These are phyloP conservation scores for Rhynchopsitta pachyrhyncha DNA, from an alignment of 2,113 vertebrate species.

Conservation along the genomic window DNA sequence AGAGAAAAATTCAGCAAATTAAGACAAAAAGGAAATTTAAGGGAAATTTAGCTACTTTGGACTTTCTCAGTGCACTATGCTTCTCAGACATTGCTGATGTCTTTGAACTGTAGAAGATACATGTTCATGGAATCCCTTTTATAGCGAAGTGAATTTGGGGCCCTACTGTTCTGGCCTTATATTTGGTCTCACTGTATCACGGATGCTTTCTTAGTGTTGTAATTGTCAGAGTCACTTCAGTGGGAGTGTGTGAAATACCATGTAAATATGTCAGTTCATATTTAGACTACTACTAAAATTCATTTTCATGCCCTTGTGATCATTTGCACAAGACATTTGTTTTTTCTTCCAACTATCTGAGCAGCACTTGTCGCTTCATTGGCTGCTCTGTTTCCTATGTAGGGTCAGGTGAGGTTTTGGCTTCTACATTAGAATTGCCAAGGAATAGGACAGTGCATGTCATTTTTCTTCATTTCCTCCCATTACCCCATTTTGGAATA, in stretches of 20 bases:
- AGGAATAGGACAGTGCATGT: not conserved
- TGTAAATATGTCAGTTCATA: not conserved
- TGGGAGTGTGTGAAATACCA: not conserved
- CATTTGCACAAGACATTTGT: not conserved
- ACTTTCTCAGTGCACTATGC: not conserved
- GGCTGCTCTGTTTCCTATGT: not conserved
- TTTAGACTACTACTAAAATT: slow-evolving; percentile 8
- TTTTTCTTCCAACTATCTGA: not conserved
- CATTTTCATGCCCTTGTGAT: not conserved
- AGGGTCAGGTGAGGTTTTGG: not conserved
- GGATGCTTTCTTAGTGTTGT: not conserved
- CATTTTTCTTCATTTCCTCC: not conserved
- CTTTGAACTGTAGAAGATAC: not conserved
- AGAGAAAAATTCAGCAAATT: not conserved
- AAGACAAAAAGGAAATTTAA: not conserved
- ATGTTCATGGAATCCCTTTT: not conserved
- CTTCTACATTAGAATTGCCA: not conserved
- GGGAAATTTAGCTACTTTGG: not conserved
- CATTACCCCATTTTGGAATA: not conserved
- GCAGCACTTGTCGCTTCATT: not conserved
- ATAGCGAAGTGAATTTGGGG: not conserved
- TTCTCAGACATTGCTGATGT: not conserved
- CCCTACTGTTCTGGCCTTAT: not conserved
- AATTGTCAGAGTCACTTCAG: not conserved
- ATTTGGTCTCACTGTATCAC: not conserved